Evolutionary conservation across 2,113 vertebrate genomes (phyloP).

Genomic region (Pelecanus crispus): DNA sequence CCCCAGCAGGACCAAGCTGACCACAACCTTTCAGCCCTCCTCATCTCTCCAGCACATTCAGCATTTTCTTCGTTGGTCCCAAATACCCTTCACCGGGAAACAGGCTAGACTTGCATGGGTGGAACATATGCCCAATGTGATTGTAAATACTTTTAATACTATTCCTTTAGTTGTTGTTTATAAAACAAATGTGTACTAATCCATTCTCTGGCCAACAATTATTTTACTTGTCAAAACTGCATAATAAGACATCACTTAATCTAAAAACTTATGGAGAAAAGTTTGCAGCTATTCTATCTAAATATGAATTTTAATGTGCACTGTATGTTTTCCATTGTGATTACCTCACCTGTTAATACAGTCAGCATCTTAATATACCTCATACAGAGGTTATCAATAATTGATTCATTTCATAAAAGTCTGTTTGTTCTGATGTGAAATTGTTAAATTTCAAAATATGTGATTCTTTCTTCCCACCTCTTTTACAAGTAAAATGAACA

Average conservation of each 20-base stretch:
- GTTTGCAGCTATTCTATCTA: neutral
- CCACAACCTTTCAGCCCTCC: neutral
- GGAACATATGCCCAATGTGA: too few species aligned
- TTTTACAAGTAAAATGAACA: neutral
- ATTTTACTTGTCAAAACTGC: neutral
- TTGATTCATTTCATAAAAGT: neutral
- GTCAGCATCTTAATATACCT: neutral
- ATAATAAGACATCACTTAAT: neutral
- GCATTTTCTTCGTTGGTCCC: neutral
- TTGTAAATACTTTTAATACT: too few species aligned
- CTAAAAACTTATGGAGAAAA: neutral
- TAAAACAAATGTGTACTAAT: neutral
- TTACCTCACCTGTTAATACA: neutral
- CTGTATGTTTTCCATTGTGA: neutral
- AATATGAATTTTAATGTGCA: neutral
- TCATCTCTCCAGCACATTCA: neutral
- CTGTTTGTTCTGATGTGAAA: neutral
- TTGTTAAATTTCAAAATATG: neutral
- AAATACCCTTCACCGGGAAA: fast-evolving
- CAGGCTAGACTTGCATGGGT: fast-evolving
- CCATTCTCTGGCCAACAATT: neutral
- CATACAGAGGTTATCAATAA: neutral
- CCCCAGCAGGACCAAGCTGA: neutral
- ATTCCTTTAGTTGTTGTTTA: neutral
- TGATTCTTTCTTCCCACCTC: neutral